Conservation (phyloP, 1,140 invertebrate species). For the Parapsyche elsis region DNA sequence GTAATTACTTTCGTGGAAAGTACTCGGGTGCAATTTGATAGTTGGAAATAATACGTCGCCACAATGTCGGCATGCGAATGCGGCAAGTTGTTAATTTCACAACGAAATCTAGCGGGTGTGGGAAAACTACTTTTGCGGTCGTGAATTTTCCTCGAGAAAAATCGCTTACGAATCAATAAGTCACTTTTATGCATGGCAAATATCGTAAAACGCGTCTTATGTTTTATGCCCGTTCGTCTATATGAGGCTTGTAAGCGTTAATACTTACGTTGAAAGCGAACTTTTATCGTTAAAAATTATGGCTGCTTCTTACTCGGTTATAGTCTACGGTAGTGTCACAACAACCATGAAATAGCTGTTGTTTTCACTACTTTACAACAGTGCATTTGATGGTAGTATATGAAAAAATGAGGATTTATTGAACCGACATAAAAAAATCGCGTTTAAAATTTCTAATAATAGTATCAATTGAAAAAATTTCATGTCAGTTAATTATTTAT, state of each 20-base stretch:
- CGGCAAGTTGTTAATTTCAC: conserved; percentile 4
- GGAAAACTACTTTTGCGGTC: not conserved
- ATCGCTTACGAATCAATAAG: not conserved
- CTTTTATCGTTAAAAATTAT: conserved; percentile 22
- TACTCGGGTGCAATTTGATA: too few relatives aligned
- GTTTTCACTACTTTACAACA: not conserved
- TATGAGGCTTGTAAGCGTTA: too few relatives aligned
- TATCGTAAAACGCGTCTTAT: not conserved
- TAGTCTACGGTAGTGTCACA: not conserved
- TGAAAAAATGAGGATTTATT: too few relatives aligned
- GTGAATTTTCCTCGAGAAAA: too few relatives aligned
- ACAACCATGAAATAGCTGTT: not conserved
- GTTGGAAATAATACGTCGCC: not conserved
- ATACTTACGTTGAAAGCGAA: not conserved
- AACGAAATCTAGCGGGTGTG: not conserved
- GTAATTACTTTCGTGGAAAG: too few relatives aligned
- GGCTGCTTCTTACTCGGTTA: not conserved
- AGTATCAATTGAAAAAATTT: too few relatives aligned
- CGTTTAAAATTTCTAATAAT: too few relatives aligned
- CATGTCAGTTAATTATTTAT: too few relatives aligned
- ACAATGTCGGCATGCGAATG: not conserved
- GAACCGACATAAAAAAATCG: too few relatives aligned
- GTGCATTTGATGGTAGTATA: too few relatives aligned
- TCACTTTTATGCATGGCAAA: conserved; percentile 1
- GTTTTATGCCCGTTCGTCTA: not conserved